Base-by-base conservation (phyloP, 2,113 vertebrate genomes). In the Harpagus bidentatus region DNA sequence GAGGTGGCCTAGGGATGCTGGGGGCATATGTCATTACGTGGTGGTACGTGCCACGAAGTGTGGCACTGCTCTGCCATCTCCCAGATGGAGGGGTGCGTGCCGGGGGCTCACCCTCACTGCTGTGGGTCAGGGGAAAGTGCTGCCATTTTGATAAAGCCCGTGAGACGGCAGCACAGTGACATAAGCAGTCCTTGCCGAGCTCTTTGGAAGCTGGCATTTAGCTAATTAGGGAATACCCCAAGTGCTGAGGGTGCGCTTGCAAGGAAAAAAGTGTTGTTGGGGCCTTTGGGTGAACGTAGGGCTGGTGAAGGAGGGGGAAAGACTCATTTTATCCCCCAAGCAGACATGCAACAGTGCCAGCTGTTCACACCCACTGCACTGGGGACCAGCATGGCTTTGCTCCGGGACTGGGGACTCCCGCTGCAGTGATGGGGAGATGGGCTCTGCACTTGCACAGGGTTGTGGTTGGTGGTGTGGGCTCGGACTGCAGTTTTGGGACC, bases 21-120 rank as follows among this genome's bases (percentile, higher is more conserved):
- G 43, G 12, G 40, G 7, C 2, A 6, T 50, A 8, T 4, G 2
- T 38, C 2, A 0, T 53, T 56, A 18, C 1, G 1, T 1, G 1
- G 22, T n/a, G 29, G 31, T 47, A 59, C 10, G 0, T 74, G 79
- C 21, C 13, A 16, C 1, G 1, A 62, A 47, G 12, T 3, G 10
- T 78, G 63, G 31, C 45, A 62, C 32, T 43, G 17, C 29, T 73
- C 45, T 31, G 43, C 38, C 16, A 8, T 56, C 48, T 42, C 42
- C 22, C n/a, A 4, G 9, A 10, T 1, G 6, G 13, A 50, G 59
- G 38, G 9, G 4, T 48, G n/a, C 1, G 0, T 47, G 25, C 61
- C 0, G 0, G 19, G 28, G 25, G 11, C 52, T 73, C 1, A 1
- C 18, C 36, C 36, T 72, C 2, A 16, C 63, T 77, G 80, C 42